These are phyloP conservation scores for Habropoda laboriosa DNA, from an alignment of 1,140 invertebrate genomes.

Conservation along the genomic window DNA sequence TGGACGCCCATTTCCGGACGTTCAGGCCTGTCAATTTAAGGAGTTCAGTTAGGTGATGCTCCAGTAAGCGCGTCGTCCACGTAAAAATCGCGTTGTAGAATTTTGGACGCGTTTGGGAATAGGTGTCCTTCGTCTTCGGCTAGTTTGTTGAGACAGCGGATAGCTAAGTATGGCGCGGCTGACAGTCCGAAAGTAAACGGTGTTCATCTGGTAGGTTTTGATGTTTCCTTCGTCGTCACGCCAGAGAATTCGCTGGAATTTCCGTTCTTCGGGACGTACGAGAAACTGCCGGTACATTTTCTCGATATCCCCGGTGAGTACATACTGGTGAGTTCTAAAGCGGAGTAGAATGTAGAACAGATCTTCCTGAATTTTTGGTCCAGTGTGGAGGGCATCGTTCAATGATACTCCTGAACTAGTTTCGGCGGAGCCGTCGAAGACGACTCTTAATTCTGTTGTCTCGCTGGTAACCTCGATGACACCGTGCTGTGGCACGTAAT, in stretches of 20 bases:
- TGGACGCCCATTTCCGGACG: no score
- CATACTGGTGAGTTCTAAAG: background rate
- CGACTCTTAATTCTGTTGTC: no score
- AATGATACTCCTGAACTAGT: no score
- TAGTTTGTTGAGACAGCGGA: background rate
- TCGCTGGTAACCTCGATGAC: no score
- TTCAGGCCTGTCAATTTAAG: no score
- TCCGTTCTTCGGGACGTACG: background rate
- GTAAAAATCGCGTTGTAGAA: slow-evolving; percentile 3
- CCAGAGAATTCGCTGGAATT: slow-evolving; percentile 22
- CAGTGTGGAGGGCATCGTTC: no score
- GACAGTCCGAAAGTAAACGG: background rate
- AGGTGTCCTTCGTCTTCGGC: background rate
- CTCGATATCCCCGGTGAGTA: background rate
- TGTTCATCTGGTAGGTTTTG: background rate
- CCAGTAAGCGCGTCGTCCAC: slow-evolving; percentile 9
- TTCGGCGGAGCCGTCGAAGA: no score
- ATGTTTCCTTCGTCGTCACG: background rate
- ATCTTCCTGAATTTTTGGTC: no score
- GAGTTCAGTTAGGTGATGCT: background rate
- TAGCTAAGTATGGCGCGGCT: no score
- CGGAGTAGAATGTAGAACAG: no score
- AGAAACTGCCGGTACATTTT: slow-evolving; percentile 28
- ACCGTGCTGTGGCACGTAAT: no score
- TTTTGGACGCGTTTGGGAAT: background rate